These are phyloP conservation scores for Enhydra lutris DNA, from an alignment of 2,113 vertebrate species.

Conservation along the genomic window DNA sequence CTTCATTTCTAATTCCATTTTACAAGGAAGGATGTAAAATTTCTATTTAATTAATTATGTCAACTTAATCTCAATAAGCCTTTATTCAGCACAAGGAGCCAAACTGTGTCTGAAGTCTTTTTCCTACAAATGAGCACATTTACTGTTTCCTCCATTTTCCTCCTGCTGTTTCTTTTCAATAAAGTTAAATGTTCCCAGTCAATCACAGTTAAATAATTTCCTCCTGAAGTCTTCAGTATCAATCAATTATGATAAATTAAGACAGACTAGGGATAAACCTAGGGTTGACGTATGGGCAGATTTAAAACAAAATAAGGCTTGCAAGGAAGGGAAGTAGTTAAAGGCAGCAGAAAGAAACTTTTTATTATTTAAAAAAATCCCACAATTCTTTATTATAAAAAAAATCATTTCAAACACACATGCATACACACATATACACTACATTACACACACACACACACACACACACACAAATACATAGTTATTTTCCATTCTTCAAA, in stretches of 20 bases:
- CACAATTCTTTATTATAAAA: neutral
- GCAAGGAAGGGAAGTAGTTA: neutral
- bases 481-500: neutral
- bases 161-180: constrained; percentile 48
- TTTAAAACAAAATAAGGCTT: neutral
- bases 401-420: neutral
- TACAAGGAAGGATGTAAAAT: constrained; percentile 34
- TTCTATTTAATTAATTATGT: constrained; percentile 61
- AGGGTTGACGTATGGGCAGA: neutral
- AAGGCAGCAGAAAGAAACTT: neutral
- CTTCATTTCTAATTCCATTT: constrained; percentile 53
- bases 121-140: constrained; percentile 44
- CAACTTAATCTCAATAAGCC: constrained; percentile 51
- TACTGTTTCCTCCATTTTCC: neutral
- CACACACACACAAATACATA: neutral
- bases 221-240: constrained; percentile 30
- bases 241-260: constrained; percentile 67
- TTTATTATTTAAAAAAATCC: neutral
- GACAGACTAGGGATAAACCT: constrained; percentile 37
- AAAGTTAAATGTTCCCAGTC: constrained; percentile 50
- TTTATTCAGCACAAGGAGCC: constrained; percentile 36
- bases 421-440: neutral
- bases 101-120: constrained; percentile 35
- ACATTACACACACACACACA: neutral
- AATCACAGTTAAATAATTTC: constrained; percentile 61